Evolutionary conservation across 2,797 vertebrate genomes (phyloP).

Genomic region (Poeciliopsis turneri): DNA sequence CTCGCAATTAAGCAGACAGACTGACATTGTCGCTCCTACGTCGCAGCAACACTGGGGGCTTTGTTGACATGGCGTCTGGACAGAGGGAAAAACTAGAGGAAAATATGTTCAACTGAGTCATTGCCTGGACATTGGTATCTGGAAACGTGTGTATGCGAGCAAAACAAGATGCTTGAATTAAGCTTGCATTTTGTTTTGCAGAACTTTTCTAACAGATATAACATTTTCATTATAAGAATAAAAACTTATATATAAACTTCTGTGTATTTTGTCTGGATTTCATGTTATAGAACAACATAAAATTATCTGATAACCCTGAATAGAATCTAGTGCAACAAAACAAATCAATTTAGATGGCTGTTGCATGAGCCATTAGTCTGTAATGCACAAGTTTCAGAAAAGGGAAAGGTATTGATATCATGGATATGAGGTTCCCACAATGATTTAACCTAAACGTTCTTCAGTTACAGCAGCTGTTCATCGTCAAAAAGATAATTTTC

Average conservation of each 20-base stretch:
- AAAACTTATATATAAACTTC: background rate
- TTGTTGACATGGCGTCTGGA: constrained; percentile 84
- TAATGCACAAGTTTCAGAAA: too few species aligned
- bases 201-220: constrained; percentile 31
- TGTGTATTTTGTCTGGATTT: background rate
- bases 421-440: background rate
- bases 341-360: background rate
- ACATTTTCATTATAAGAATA: constrained; percentile 31
- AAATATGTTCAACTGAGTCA: constrained; percentile 87
- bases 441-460: background rate
- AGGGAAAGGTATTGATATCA: background rate
- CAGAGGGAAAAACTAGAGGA: constrained; percentile 77
- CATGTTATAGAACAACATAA: background rate
- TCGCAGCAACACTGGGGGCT: constrained; percentile 80
- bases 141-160: constrained; percentile 59
- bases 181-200: constrained; percentile 35
- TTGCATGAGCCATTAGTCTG: background rate
- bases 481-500: background rate
- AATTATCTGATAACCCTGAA: background rate
- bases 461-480: background rate
- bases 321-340: background rate
- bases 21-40: constrained; percentile 83
- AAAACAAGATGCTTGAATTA: constrained; percentile 72
- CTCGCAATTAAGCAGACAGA: constrained; percentile 85
- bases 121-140: constrained; percentile 78